These are phyloP conservation scores for Lamprotornis superbus DNA, from an alignment of 2,113 vertebrate species.

Conservation along the genomic window DNA sequence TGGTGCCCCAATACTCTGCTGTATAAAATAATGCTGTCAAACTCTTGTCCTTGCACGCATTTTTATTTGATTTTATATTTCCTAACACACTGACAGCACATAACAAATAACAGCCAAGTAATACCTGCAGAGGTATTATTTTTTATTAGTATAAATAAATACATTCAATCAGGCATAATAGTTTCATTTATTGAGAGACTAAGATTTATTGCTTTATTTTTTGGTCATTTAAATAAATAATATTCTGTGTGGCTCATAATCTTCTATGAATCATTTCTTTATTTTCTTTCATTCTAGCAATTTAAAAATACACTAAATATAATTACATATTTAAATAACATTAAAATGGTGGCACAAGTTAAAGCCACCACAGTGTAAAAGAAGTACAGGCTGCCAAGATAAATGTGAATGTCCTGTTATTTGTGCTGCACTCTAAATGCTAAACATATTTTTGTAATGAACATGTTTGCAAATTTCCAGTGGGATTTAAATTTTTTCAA, in stretches of 20 bases:
- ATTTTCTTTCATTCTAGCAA: conserved; percentile 26
- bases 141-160: conserved; percentile 52
- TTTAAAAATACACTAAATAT: neutral
- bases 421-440: conserved; percentile 7
- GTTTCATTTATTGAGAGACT: conserved; percentile 21
- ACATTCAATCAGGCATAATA: conserved; percentile 25
- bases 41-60: neutral
- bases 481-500: neutral
- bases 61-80: neutral
- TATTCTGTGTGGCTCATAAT: neutral
- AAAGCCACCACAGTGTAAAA: neutral
- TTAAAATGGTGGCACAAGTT: conserved; percentile 10
- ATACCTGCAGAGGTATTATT: conserved; percentile 8
- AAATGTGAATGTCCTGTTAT: conserved; percentile 27
- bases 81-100: neutral
- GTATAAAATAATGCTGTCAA: neutral
- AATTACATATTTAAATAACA: conserved; percentile 24
- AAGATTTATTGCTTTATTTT: conserved; percentile 52
- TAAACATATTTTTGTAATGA: conserved; percentile 1
- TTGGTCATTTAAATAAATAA: conserved; percentile 46
- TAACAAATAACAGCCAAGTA: conserved; percentile 28
- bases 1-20: neutral
- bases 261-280: neutral
- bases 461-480: neutral
- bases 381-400: neutral